Percentiles rank a stretch among this genome's conserved stretches.
phyloP scores from a whole-genome alignment of 2,113 vertebrate species.

The Nothoprocta perdicaria region DNA sequence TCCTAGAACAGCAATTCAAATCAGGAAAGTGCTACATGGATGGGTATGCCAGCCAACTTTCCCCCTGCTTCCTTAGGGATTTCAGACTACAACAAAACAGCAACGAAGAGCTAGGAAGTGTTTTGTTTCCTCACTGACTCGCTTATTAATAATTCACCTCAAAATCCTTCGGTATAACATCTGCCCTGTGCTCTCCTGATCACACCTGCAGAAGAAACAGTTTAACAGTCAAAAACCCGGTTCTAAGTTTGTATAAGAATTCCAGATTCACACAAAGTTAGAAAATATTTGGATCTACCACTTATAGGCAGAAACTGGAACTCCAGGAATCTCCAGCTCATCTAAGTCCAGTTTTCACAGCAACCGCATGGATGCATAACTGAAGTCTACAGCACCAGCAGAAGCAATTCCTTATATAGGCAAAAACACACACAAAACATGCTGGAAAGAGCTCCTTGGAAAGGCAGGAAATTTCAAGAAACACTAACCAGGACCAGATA shows the following conservation, averaged over 20 bases:
- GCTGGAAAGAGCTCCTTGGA: background rate
- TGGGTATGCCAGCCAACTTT: background rate
- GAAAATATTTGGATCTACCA: background rate
- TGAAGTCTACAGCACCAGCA: background rate
- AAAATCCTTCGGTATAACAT: background rate
- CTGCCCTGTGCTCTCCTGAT: background rate
- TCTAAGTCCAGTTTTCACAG: background rate
- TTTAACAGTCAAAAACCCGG: background rate
- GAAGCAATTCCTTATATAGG: background rate
- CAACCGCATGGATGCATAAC: background rate
- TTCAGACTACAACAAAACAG: background rate
- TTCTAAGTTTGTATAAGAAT: background rate
- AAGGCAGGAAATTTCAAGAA: slow-evolving; percentile 22
- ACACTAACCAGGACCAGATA: background rate
- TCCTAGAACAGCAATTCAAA: background rate
- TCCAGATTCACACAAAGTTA: background rate
- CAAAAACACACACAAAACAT: background rate
- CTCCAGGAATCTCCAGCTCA: background rate
- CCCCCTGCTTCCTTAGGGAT: background rate
- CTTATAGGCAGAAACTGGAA: background rate
- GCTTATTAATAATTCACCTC: background rate
- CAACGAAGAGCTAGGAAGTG: rapidly evolving
- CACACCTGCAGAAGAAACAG: background rate
- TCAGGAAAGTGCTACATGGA: background rate
- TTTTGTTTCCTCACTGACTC: background rate